Percentiles rank a stretch among this genome's conserved stretches.
These are phyloP conservation scores for Toxotes chatareus DNA, from an alignment of 2,113 vertebrate genomes.

Conservation along the genomic window DNA sequence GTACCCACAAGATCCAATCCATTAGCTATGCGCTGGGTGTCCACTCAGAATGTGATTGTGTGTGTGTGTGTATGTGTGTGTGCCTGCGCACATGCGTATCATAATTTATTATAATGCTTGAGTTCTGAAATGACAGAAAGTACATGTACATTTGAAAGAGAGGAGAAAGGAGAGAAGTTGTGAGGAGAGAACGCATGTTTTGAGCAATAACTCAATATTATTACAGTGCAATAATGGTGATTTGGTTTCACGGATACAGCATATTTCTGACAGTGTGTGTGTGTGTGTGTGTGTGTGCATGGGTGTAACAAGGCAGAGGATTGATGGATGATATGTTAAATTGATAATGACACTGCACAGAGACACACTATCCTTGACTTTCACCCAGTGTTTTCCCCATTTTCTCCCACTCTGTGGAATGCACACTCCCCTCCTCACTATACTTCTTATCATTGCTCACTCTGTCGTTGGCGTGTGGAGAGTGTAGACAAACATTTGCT, in stretches of 20 bases:
- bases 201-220: conserved; percentile 32
- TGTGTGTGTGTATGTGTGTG: conserved; percentile 32
- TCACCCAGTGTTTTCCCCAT: conserved; percentile 18
- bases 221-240: conserved; percentile 33
- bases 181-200: not conserved
- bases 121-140: too few species aligned
- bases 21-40: conserved; percentile 72
- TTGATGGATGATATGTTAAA: conserved; percentile 72
- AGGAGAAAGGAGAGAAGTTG: conserved; percentile 12
- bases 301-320: conserved; percentile 39
- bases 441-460: conserved; percentile 1
- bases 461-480: not conserved
- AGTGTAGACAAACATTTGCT: not conserved
- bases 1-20: conserved; percentile 77
- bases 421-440: conserved; percentile 1
- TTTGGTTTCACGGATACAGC: conserved; percentile 9
- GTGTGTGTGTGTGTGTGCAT: conserved; percentile 23
- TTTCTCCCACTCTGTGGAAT: conserved; percentile 1
- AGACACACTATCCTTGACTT: conserved; percentile 45
- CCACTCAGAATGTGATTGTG: conserved; percentile 31
- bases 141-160: too few species aligned
- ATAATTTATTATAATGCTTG: too few species aligned
- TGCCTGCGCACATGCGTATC: too few species aligned
- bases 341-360: conserved; percentile 57
- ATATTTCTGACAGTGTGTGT: conserved; percentile 24